These are phyloP conservation scores for Hoplodrina ambigua DNA, from an alignment of 2,888 invertebrate species.

Conservation along the genomic window DNA sequence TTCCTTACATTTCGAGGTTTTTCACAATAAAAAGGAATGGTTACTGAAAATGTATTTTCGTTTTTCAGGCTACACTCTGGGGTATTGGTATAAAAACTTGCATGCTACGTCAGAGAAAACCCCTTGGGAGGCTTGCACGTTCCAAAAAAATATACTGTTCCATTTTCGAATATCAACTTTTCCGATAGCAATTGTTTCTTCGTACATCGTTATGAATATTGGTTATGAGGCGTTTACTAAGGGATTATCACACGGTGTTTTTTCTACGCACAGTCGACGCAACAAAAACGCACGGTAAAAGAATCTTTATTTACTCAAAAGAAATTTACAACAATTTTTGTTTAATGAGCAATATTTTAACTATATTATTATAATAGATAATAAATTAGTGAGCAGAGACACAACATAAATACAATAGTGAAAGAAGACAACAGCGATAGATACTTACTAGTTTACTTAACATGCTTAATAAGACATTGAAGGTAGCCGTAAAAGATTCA, in stretches of 20 bases:
- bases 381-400: too few species aligned
- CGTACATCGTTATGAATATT: not conserved
- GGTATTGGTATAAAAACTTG: constrained; percentile 31
- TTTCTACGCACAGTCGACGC: not conserved
- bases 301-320: too few species aligned
- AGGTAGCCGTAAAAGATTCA: too few species aligned
- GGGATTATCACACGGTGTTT: not conserved
- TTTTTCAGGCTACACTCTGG: constrained; percentile 20
- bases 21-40: constrained; percentile 46
- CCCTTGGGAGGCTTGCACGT: constrained; percentile 28
- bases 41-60: constrained; percentile 42
- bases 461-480: too few species aligned
- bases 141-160: constrained; percentile 7
- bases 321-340: too few species aligned
- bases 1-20: constrained; percentile 48
- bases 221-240: not conserved
- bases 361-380: too few species aligned
- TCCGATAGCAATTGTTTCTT: not conserved
- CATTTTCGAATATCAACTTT: constrained; percentile 13
- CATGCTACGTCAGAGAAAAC: constrained; percentile 16
- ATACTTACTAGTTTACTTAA: too few species aligned
- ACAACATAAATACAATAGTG: too few species aligned
- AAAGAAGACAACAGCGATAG: too few species aligned
- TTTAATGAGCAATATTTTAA: too few species aligned
- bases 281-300: not conserved